Base-by-base conservation (phyloP, 2,888 invertebrate genomes). In the Syritta pipiens region DNA sequence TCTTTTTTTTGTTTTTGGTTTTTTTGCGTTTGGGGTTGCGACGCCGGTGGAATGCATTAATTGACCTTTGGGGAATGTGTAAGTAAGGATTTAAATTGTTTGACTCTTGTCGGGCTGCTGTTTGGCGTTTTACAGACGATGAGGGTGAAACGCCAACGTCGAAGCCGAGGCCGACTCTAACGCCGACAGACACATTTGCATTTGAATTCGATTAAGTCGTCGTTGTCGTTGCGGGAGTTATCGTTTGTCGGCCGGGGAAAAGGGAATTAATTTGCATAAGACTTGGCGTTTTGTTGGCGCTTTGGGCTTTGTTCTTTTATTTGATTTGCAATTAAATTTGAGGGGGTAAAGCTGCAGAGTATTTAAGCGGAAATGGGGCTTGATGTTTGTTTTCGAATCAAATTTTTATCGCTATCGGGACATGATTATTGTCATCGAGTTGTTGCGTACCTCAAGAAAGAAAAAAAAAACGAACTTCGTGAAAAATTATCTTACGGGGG, bases 61-160 rank as follows among this genome's bases (percentile, higher is more conserved):
- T 79, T 79, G 79, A 79, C 79, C 79, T 79, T 79, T 74, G 44
- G 79, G 79, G 74, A 79, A 79, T 74, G 65, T 65, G 79, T 79
- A 74, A 63, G 79, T 74, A 79, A 79, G 79, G 79, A 79, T 79
- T 79, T 79, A 79, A 74, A 79, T 74, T 79, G 79, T 68, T 79
- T 74, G 67, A 72, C 77, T 72, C 53, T 72, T 79, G 72, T 72
- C 48, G 65, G n/a, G 74, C 10, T 57, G 79, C 35, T 74, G 60
- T 68, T 79, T 55, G 60, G 14, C 40, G 22, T 63, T 60, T 71
- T n/a, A n/a, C n/a, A n/a, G n/a, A 48, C 40, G 20, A 19, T 22
- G 32, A 32, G 10, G 28, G 2, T n/a, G 3, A n/a, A n/a, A 51
- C 17, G 7, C 30, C 51, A 19, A 32, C 49, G 44, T 26, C 30